These are phyloP conservation scores for Prietella phreatophila DNA, from an alignment of 2,113 vertebrate genomes.

Conservation along the genomic window DNA sequence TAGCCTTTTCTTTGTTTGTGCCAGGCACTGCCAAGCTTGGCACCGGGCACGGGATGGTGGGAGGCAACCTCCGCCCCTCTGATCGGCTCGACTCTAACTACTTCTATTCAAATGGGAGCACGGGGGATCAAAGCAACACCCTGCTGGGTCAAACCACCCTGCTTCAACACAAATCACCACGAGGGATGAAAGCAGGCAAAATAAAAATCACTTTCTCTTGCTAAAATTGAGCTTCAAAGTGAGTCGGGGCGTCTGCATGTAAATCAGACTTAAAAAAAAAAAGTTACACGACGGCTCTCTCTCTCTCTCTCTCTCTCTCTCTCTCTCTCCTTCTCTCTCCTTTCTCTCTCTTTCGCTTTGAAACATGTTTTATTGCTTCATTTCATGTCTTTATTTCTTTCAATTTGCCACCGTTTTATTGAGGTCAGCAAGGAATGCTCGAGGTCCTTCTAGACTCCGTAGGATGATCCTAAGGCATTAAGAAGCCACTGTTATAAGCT, in stretches of 20 bases:
- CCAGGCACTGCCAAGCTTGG: conserved; percentile 69
- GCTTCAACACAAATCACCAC: conserved; percentile 35
- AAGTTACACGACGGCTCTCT: conserved; percentile 19
- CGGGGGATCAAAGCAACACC: conserved; percentile 42
- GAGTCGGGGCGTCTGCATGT: background rate
- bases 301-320: conserved; percentile 9
- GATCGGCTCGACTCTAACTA: conserved; percentile 48
- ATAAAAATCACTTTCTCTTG: conserved; percentile 57
- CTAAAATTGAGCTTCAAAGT: conserved; percentile 66
- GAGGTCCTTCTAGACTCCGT: background rate
- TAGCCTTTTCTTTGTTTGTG: conserved; percentile 53
- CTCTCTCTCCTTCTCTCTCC: too few species aligned
- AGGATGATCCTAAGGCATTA: conserved; percentile 10
- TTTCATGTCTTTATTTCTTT: conserved; percentile 19
- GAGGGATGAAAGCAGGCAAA: conserved; percentile 60
- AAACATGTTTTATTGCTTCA: conserved; percentile 38
- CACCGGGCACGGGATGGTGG: conserved; percentile 51
- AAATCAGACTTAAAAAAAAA: background rate
- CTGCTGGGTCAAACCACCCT: conserved; percentile 34
- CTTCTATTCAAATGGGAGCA: conserved; percentile 5
- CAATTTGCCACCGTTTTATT: background rate
- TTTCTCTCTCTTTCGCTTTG: conserved; percentile 8
- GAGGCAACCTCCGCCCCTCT: conserved; percentile 36
- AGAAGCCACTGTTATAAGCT: background rate
- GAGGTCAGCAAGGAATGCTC: background rate